Conservation (phyloP, 1,140 invertebrate species). For the Zaprionus ornatus region DNA sequence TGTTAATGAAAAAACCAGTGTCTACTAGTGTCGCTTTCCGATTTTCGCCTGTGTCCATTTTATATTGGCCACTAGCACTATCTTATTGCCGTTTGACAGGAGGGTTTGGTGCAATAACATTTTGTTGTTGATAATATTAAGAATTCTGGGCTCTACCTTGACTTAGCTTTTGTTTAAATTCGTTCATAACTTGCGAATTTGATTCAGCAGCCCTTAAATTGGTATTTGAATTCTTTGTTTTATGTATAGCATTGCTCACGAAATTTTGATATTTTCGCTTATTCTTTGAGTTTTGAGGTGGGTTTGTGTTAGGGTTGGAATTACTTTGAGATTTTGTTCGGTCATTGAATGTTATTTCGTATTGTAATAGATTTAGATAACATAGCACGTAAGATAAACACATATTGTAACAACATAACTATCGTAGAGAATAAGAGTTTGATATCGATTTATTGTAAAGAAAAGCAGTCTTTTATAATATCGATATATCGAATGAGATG, state of each 20-base stretch:
- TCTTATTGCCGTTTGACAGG: background rate
- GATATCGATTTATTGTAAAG: no score
- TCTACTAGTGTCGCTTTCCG: no score
- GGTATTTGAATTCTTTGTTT: no score
- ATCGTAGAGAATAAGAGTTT: no score
- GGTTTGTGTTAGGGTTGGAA: background rate
- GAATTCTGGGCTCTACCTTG: background rate
- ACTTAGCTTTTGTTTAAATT: background rate
- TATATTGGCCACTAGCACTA: background rate
- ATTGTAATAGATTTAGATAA: no score
- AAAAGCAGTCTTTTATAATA: no score
- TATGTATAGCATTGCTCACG: no score
- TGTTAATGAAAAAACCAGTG: background rate
- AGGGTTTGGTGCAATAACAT: background rate
- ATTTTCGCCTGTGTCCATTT: background rate
- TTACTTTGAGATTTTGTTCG: background rate
- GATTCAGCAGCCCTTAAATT: background rate
- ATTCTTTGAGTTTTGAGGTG: background rate
- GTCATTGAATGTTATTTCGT: background rate
- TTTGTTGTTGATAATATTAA: background rate
- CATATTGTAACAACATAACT: no score
- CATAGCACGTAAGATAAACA: no score
- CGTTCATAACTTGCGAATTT: background rate
- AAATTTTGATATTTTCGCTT: no score
- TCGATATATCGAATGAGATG: no score